Evolutionary conservation across 2,888 invertebrate species (phyloP), one percentile per base, ranked within the genome.

Genomic region (Artemia sinica): DNA sequence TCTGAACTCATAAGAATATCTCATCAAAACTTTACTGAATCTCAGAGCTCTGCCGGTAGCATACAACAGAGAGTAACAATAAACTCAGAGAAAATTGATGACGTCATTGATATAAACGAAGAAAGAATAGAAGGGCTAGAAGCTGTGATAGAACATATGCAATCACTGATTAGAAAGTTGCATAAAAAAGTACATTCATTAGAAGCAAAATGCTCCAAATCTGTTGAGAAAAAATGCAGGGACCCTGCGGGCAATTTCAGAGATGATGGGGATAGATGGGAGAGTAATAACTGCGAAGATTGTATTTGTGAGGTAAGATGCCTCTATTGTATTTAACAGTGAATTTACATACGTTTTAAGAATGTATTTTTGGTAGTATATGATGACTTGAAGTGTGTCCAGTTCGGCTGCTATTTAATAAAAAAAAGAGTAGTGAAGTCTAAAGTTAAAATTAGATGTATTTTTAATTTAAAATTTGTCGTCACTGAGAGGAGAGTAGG

Each of bases 151-250:
- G 78, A 79, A 67, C 77, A 78, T 70, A 79, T 84, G 74, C 80
- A 82, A 70, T 79, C 80, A 72, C 80, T 81, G 66, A 75, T 84
- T 18, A 79, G 79, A 72, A 79, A 80, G 70, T 75, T 84, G 72
- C 78, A 80, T 73, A 78, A 79, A 73, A 80, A 81, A 75, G 72
- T 81, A 8, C 77, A 78, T 66, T 78, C 77, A 67, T 18, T 66
- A 41, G 67, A 67, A 48, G 14, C 9, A 48, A 51, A 65, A 28
- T 67, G 67, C 66, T 65, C 58, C 18, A 48, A 70, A 71, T 66
- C 66, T 18, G 52, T 73, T 81, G 58, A 78, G 79, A 71, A 67
- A 48, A 72, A 49, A 48, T 71, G 76, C 78, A 48, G 68, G 65
- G 80, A 80, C 72, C 75, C 76, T 52, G 77, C 75, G 9, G 79